Conservation (phyloP, 2,888 invertebrate species). For the Andrena chrysosceles region DNA sequence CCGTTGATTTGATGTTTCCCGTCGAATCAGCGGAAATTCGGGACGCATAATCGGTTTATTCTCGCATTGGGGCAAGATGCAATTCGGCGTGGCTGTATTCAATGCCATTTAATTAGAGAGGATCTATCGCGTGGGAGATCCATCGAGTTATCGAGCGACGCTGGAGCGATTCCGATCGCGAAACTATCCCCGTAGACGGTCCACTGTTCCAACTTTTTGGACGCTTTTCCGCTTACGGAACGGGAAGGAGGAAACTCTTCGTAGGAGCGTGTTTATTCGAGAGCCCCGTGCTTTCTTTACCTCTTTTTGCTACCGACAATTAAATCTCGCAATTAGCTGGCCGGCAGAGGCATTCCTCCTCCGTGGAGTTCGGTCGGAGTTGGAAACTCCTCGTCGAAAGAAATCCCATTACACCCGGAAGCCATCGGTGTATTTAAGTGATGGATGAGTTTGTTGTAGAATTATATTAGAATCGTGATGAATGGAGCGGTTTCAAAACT, state of each 20-base stretch:
- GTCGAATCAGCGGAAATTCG: neutral
- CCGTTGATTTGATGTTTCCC: neutral
- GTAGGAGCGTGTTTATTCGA: conserved; percentile 47
- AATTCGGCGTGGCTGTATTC: neutral
- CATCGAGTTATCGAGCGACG: neutral
- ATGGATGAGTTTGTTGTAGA: conserved; percentile 44
- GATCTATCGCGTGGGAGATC: neutral
- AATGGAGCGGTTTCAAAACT: conserved; percentile 14
- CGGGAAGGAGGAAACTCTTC: conserved; percentile 22
- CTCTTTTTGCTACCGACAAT: conserved; percentile 30
- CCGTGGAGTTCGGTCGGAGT: conserved; percentile 15
- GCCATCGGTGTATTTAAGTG: conserved; percentile 32
- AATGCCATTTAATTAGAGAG: conserved; percentile 20
- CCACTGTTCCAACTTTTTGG: conserved; percentile 6
- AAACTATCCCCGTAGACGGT: neutral
- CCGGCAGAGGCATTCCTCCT: conserved; percentile 20
- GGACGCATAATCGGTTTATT: neutral
- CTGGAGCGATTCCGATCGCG: neutral
- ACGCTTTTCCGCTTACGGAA: conserved; percentile 9
- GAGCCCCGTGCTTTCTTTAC: conserved; percentile 15
- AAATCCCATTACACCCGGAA: conserved; percentile 42
- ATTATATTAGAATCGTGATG: conserved; percentile 42
- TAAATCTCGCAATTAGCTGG: conserved; percentile 54
- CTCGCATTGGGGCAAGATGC: neutral
- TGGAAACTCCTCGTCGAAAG: conserved; percentile 25